Evolutionary conservation across 1,140 invertebrate genomes (phyloP).

Genomic region (Nasonia longicornis): DNA sequence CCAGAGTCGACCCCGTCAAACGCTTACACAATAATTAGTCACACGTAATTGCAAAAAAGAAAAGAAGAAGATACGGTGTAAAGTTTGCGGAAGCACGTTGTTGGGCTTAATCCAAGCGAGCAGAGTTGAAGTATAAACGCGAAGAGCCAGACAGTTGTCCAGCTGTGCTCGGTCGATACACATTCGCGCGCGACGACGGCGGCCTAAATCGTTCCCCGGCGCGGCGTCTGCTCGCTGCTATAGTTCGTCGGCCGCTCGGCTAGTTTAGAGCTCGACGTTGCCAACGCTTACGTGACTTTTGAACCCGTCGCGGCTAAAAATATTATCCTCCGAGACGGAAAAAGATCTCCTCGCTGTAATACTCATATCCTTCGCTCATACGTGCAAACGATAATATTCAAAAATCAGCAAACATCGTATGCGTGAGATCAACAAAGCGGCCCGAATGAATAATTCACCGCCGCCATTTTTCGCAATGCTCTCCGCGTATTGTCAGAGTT

Average conservation of each 20-base stretch:
- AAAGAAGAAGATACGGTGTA: neutral
- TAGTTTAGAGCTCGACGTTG: slow-evolving; percentile 12
- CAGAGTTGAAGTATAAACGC: neutral
- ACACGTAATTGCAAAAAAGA: neutral
- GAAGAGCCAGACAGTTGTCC: neutral
- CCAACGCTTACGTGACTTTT: slow-evolving; percentile 27
- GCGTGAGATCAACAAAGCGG: too few relatives aligned
- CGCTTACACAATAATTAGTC: neutral
- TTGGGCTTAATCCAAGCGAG: slow-evolving; percentile 28
- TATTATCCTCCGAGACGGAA: neutral
- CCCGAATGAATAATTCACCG: neutral
- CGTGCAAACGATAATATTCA: neutral
- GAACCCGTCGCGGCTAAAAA: neutral
- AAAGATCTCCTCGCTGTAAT: neutral
- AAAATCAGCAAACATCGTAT: neutral
- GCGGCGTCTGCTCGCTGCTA: neutral
- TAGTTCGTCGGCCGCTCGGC: neutral
- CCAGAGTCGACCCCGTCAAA: too few relatives aligned
- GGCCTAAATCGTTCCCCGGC: slow-evolving; percentile 7
- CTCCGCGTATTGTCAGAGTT: neutral
- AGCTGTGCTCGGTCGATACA: slow-evolving; percentile 6
- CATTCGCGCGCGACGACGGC: neutral
- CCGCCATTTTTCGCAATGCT: neutral
- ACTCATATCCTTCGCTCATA: too few relatives aligned
- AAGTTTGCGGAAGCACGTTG: slow-evolving; percentile 30